Conservation (phyloP, 2,888 invertebrate genomes). For the Terebella lapidaria region DNA sequence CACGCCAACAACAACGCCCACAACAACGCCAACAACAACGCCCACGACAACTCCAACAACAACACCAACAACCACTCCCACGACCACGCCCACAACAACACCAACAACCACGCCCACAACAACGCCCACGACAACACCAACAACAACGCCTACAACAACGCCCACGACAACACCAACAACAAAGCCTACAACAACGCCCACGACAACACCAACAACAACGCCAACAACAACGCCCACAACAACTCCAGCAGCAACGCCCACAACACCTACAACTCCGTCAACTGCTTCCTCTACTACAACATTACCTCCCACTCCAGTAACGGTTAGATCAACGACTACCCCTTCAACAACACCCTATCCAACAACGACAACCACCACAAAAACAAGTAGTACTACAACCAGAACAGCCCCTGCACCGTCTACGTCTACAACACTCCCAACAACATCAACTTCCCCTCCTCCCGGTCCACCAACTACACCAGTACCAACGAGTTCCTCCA, state of each 20-base stretch:
- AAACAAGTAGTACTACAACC: background rate
- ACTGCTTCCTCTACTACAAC: background rate
- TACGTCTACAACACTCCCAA: background rate
- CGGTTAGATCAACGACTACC: background rate
- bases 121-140: background rate
- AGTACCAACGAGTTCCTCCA: background rate
- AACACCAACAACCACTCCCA: background rate
- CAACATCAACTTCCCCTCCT: background rate
- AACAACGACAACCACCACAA: background rate
- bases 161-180: conserved; percentile 3
- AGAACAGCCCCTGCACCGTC: background rate
- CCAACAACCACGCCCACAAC: background rate
- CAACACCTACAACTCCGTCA: background rate
- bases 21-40: conserved; percentile 1
- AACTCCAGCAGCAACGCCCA: conserved; percentile 1
- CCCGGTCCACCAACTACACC: background rate
- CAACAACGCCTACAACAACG: background rate
- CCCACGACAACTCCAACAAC: background rate
- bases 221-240: conserved; percentile 6
- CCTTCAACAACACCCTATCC: background rate
- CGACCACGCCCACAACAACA: background rate
- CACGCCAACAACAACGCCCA: background rate
- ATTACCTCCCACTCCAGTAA: background rate
- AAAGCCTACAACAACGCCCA: background rate
- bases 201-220: background rate